Percentiles rank a stretch among this genome's conserved stretches.
phyloP scores from a whole-genome alignment of 2,797 vertebrate genomes.

The Gastrophryne carolinensis region DNA sequence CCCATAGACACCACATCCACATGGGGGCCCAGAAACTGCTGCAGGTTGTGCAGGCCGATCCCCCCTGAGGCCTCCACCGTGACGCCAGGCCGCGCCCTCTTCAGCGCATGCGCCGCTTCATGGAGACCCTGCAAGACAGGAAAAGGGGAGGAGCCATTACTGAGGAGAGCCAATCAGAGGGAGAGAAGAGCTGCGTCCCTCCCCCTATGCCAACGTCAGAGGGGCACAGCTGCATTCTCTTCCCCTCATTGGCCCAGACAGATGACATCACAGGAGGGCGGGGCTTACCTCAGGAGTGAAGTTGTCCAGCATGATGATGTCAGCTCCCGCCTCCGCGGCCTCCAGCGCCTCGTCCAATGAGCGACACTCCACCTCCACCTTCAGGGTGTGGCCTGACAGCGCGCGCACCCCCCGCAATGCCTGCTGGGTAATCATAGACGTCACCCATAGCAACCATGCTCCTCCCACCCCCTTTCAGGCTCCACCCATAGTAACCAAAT shows the following conservation, averaged over 20 bases:
- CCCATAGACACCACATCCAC: conserved; percentile 80
- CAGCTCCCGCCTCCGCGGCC: conserved; percentile 71
- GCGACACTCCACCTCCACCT: conserved; percentile 80
- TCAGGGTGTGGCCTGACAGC: conserved; percentile 70
- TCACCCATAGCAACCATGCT: too few relatives aligned
- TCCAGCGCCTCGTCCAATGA: conserved; percentile 66
- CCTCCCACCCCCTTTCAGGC: too few relatives aligned
- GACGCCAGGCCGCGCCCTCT: conserved; percentile 66
- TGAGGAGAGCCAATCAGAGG: not conserved
- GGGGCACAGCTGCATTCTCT: not conserved
- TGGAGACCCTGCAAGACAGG: conserved; percentile 68
- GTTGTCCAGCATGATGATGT: conserved; percentile 83
- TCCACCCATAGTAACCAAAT: too few relatives aligned
- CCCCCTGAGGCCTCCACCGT: conserved; percentile 81
- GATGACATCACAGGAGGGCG: too few relatives aligned
- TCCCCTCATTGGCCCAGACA: not conserved
- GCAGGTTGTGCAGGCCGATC: conserved; percentile 65
- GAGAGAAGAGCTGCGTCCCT: not conserved
- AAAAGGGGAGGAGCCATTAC: not conserved
- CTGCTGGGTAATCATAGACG: conserved; percentile 56
- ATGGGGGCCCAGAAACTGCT: conserved; percentile 69
- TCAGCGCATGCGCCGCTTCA: conserved; percentile 64
- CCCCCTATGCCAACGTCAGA: not conserved
- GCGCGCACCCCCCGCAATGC: conserved; percentile 62
- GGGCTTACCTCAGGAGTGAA: conserved; percentile 71